phyloP scores from a whole-genome alignment of 2,797 vertebrate genomes.

The Eulemur coronatus region DNA sequence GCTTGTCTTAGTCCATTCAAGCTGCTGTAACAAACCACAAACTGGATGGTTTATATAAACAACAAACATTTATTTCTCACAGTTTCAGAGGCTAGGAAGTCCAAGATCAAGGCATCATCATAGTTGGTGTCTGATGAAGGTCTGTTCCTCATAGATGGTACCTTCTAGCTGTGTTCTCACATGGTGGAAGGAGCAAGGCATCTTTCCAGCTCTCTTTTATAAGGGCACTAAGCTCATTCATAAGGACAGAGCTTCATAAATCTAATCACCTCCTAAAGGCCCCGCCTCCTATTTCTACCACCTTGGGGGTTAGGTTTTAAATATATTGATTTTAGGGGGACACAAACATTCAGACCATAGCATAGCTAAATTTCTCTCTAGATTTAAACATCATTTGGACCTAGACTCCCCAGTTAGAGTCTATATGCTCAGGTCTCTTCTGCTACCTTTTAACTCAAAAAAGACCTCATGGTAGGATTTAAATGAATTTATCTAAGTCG shows the following conservation, averaged over 20 bases:
- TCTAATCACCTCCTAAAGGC: background rate
- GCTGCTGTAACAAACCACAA: background rate
- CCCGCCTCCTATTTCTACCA: background rate
- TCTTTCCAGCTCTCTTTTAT: background rate
- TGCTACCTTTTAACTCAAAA: background rate
- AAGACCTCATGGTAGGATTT: background rate
- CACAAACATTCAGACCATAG: background rate
- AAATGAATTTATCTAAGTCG: background rate
- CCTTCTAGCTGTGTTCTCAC: background rate
- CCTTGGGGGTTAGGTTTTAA: background rate
- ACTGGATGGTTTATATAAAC: background rate
- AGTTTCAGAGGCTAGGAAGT: background rate
- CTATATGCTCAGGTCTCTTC: background rate
- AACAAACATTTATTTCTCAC: background rate
- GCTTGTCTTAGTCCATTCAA: background rate
- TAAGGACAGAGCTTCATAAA: background rate
- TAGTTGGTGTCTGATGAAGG: background rate
- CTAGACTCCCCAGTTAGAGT: background rate
- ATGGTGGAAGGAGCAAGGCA: background rate
- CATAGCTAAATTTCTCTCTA: background rate
- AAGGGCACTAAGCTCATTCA: background rate
- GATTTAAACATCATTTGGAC: background rate
- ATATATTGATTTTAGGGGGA: background rate
- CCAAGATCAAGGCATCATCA: background rate
- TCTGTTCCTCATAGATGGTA: background rate